Base-by-base conservation (phyloP, 2,888 invertebrate species). In the Tipula vernalis region DNA sequence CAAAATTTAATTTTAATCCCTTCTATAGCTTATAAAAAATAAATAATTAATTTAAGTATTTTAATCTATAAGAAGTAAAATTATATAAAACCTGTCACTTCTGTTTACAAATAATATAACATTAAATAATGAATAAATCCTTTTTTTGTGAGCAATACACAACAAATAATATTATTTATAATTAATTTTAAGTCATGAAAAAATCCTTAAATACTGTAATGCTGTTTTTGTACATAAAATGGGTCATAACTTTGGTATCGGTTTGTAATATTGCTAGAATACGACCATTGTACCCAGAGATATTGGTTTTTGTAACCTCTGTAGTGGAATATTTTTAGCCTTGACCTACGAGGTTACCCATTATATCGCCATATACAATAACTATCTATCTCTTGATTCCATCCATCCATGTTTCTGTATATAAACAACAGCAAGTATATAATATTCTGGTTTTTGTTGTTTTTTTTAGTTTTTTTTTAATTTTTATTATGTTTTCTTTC, bases 401-500 rank as follows among this genome's bases (percentile, higher is more conserved):
- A 71, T 71, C 71, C 71, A 71, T 71, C 71, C 71, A 71, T 71
- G 71, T 71, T 51, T 51, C n/a, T 51, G 6, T n/a, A 51, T 71
- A 28, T 71, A 8, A 44, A 71, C 3, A 71, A 71, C 71, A 71
- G 10, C 71, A 10, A 28, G 71, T 18, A 28, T 71, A 71, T 71
- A 71, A 71, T 71, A 51, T 71, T 71, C 71, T 51, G 51, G 51
- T 51, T 51, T 51, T 44, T 44, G 44, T 44, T 5, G 44, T 44
- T 44, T 44, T 44, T n/a, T 51, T 51, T n/a, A n/a, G 2, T n/a
- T n/a, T 3, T 51, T 51, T 51, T 44, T 51, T 51, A 51, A 51
- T 51, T 71, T 71, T 71, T 71, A 71, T 71, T 71, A 71, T 71
- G 71, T 71, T 71, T 90, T 89, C 89, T 90, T 89, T 89, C 88